phyloP scores from a whole-genome alignment of 2,888 invertebrate genomes.

The Prosopocoilus inquinatus region DNA sequence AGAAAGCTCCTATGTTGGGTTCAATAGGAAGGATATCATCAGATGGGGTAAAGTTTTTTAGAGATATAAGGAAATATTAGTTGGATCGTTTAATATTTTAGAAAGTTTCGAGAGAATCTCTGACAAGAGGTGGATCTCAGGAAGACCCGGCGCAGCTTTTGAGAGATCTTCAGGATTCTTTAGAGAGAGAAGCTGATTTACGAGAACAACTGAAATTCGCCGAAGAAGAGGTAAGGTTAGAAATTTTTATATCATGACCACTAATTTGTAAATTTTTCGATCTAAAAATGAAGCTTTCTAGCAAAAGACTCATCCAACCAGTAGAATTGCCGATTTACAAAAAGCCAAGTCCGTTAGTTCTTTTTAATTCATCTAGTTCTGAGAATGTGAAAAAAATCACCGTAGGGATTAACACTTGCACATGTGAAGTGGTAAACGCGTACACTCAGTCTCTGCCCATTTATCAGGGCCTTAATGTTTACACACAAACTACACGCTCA shows the following conservation, averaged over 20 bases:
- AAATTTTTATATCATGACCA: neutral
- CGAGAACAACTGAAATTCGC: constrained; percentile 89
- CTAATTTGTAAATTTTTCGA: constrained; percentile 7
- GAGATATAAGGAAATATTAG: constrained; percentile 1
- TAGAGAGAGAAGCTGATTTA: constrained; percentile 91
- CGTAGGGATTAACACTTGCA: neutral
- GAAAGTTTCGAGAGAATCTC: constrained; percentile 71
- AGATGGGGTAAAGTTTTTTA: constrained; percentile 55
- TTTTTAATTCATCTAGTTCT: constrained; percentile 14
- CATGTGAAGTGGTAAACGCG: neutral
- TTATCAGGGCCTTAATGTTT: too few species aligned
- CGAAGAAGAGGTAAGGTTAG: constrained; percentile 78
- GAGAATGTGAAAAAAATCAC: neutral
- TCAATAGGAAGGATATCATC: constrained; percentile 57
- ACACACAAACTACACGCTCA: too few species aligned
- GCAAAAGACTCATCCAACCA: constrained; percentile 7
- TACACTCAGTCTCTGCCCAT: neutral
- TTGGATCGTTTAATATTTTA: constrained; percentile 40
- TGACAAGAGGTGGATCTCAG: constrained; percentile 76
- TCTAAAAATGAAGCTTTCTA: constrained; percentile 3
- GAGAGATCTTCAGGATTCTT: constrained; percentile 84
- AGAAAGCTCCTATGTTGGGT: constrained; percentile 60
- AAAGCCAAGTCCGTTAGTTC: constrained; percentile 25
- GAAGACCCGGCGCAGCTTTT: constrained; percentile 79
- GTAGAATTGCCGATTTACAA: constrained; percentile 26